Base-by-base conservation (phyloP, 2,113 vertebrate genomes). In the Chiloscyllium plagiosum region DNA sequence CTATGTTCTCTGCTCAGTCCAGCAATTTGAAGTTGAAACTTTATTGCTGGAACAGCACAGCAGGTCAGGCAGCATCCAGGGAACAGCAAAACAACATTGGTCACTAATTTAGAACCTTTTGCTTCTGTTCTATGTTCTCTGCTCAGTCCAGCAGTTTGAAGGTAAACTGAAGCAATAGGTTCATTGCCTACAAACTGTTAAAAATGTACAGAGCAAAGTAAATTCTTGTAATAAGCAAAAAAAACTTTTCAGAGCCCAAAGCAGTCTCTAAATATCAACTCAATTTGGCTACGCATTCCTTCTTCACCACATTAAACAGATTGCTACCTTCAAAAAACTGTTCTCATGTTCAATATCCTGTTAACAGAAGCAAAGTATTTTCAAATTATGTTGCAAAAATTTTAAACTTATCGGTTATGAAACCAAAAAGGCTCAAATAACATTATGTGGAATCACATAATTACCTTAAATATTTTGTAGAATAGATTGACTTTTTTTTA, bases 281-380 rank as follows among this genome's bases (percentile, higher is more conserved):
- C 61, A 66, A 68, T 42, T 93, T 93, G 89, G n/a, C 89, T 93
- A 37, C 61, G 37, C 89, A 37, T 90, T 90, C 52, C 61, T n/a
- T 37, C 15, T 37, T n/a, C 19, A 33, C 65, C 61, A 66, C 5
- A 22, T 13, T 10, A 37, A 93, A 2, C 66, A 17, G 66, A 65
- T 20, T 68, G 52, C 52, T 65, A 66, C 4, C 89, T n/a, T 66
- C 33, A 65, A 65, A 83, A 83, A 37, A 47, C 10, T 37, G 17
- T 93, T 66, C 12, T 90, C n/a, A 93, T 1, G 61, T 66, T 66
- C 5, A 33, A 92, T 33, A 17, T 33, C 52, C 13, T 65, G 87
- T 61, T 92, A 65, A 92, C 2, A 3, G 33, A 15, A 92, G 13
- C 17, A 29, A 29, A 65, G 52, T 10, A 93, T 93, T 66, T 19